Percentiles rank a stretch among this genome's conserved stretches.
Conservation (phyloP, 2,888 invertebrate genomes). For the Plagiodera versicolora region DNA sequence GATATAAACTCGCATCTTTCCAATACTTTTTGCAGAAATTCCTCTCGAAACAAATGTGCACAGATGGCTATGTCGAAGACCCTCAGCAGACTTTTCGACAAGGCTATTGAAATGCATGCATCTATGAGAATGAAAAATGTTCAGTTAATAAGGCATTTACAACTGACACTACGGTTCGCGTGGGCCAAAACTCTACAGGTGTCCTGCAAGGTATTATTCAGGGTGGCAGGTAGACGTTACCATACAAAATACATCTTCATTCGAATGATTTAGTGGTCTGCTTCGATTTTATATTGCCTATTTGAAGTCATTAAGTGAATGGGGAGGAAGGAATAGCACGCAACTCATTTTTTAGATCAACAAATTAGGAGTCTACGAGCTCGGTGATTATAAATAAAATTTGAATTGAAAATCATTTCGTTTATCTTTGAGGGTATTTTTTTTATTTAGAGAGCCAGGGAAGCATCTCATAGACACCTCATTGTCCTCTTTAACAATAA, state of each 20-base stretch:
- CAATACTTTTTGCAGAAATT: neutral
- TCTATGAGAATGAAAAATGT: slow-evolving; percentile 42
- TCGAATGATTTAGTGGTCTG: slow-evolving; percentile 33
- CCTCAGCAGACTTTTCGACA: neutral
- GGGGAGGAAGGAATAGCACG: slow-evolving; percentile 6
- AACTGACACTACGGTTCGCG: slow-evolving; percentile 48
- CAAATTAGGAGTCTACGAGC: neutral
- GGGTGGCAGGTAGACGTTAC: slow-evolving; percentile 47
- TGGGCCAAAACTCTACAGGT: slow-evolving; percentile 46
- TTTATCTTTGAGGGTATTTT: too few relatives aligned
- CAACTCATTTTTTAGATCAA: neutral
- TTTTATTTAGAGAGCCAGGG: too few relatives aligned
- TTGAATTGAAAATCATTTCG: too few relatives aligned
- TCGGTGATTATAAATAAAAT: too few relatives aligned
- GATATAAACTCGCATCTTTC: too few relatives aligned
- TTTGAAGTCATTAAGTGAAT: slow-evolving; percentile 27
- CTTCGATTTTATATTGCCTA: slow-evolving; percentile 27
- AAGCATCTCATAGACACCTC: too few relatives aligned
- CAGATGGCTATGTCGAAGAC: neutral
- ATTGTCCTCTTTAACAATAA: too few relatives aligned
- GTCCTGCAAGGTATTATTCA: slow-evolving; percentile 33
- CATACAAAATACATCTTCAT: slow-evolving; percentile 46
- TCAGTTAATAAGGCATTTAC: slow-evolving; percentile 46
- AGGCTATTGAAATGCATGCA: slow-evolving; percentile 37
- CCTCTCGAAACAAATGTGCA: neutral